These are phyloP conservation scores for Philypnodon macrostomus DNA, from an alignment of 2,797 vertebrate genomes.

Conservation along the genomic window DNA sequence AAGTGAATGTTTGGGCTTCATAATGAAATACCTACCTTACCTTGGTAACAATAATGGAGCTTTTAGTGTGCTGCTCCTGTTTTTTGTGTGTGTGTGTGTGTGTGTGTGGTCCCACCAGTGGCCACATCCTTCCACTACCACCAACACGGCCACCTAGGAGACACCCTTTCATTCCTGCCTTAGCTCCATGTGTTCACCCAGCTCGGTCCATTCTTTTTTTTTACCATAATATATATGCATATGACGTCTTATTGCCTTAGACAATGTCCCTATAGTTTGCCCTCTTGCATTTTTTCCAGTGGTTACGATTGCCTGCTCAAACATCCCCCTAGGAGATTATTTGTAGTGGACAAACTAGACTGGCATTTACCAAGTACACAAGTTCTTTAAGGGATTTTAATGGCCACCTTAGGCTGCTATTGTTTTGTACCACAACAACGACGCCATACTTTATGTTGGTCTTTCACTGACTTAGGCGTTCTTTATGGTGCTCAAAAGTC, in stretches of 20 bases:
- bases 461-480: constrained; percentile 5
- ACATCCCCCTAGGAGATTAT: constrained; percentile 45
- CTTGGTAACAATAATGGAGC: constrained; percentile 58
- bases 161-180: constrained; percentile 52
- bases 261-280: constrained; percentile 47
- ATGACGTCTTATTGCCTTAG: constrained; percentile 40
- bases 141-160: constrained; percentile 67
- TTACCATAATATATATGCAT: constrained; percentile 18
- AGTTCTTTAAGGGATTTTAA: constrained; percentile 25
- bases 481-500: constrained; percentile 19
- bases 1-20: constrained; percentile 29
- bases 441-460: constrained; percentile 9
- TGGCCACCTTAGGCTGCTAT: too few species aligned
- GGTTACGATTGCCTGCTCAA: constrained; percentile 50
- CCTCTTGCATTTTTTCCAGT: constrained; percentile 44
- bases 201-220: constrained; percentile 46
- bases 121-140: constrained; percentile 70
- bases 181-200: constrained; percentile 47
- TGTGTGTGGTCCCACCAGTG: constrained; percentile 65
- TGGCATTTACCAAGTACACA: constrained; percentile 54
- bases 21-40: constrained; percentile 39
- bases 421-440: constrained; percentile 22
- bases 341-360: constrained; percentile 53
- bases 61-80: constrained; percentile 25
- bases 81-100: constrained; percentile 37